These are phyloP conservation scores for Nasalis larvatus DNA, from an alignment of 2,113 vertebrate genomes.

Conservation along the genomic window DNA sequence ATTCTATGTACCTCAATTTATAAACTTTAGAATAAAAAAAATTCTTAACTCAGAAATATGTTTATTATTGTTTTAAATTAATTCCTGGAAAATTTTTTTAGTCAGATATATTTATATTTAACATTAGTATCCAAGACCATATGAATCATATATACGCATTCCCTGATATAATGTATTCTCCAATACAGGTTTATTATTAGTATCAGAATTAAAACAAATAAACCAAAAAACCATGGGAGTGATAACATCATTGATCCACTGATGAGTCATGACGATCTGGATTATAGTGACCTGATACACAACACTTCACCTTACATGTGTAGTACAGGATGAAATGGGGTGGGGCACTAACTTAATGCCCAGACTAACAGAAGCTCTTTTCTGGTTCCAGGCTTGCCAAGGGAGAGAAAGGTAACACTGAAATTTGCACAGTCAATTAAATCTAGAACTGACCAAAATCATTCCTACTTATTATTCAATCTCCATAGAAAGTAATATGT, in stretches of 20 bases:
- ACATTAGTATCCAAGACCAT: not conserved
- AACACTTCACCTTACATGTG: not conserved
- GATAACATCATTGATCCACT: not conserved
- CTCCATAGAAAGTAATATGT: not conserved
- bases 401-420: not conserved
- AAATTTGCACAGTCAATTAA: not conserved
- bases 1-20: not conserved
- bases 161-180: not conserved
- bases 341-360: not conserved
- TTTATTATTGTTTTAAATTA: not conserved
- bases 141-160: not conserved
- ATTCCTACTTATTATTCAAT: not conserved
- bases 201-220: not conserved
- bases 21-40: not conserved
- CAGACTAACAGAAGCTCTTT: not conserved
- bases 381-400: not conserved
- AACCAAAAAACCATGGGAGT: not conserved
- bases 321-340: not conserved
- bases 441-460: not conserved
- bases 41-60: not conserved
- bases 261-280: not conserved
- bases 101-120: not conserved
- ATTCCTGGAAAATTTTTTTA: not conserved
- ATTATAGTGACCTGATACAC: not conserved
- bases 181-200: not conserved